Evolutionary conservation across 2,113 vertebrate species (phyloP).

Genomic region (Chaetodon trifascialis): DNA sequence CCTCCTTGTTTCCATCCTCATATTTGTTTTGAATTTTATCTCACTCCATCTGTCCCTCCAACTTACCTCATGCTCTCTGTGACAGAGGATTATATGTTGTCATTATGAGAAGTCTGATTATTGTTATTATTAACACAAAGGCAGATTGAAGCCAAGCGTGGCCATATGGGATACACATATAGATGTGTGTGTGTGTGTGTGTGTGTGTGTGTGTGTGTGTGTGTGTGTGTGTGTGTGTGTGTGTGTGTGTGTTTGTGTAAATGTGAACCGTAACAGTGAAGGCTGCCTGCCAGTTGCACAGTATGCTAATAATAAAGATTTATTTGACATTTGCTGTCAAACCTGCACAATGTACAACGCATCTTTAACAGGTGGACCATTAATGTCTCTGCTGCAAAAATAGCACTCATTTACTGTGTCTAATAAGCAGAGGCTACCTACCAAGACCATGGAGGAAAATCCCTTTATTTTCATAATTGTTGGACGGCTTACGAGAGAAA

Average conservation of each 20-base stretch:
- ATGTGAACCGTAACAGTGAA: neutral
- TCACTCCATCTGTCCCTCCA: neutral
- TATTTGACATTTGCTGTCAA: neutral
- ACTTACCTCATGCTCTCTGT: neutral
- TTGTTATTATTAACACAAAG: slow-evolving; percentile 10
- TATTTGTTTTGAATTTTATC: neutral
- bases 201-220: slow-evolving; percentile 1
- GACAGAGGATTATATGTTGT: neutral
- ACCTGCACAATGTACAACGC: slow-evolving; percentile 4
- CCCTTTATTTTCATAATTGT: neutral
- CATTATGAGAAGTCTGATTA: slow-evolving; percentile 17
- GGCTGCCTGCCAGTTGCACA: slow-evolving; percentile 16
- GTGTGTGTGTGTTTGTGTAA: slow-evolving; percentile 1
- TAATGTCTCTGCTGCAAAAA: neutral
- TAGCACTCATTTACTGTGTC: slow-evolving; percentile 2
- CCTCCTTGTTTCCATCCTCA: neutral
- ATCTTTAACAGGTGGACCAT: neutral
- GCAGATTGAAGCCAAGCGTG: slow-evolving; percentile 28
- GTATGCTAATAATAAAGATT: slow-evolving; percentile 18
- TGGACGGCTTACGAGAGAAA: neutral
- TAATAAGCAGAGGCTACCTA: neutral
- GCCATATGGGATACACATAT: slow-evolving; percentile 3
- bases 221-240: neutral
- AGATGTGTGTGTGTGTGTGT: neutral
- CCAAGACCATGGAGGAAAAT: neutral